Percentiles rank a stretch among this genome's conserved stretches.
Conservation (phyloP, 2,113 vertebrate genomes). For the Eleginops maclovinus region DNA sequence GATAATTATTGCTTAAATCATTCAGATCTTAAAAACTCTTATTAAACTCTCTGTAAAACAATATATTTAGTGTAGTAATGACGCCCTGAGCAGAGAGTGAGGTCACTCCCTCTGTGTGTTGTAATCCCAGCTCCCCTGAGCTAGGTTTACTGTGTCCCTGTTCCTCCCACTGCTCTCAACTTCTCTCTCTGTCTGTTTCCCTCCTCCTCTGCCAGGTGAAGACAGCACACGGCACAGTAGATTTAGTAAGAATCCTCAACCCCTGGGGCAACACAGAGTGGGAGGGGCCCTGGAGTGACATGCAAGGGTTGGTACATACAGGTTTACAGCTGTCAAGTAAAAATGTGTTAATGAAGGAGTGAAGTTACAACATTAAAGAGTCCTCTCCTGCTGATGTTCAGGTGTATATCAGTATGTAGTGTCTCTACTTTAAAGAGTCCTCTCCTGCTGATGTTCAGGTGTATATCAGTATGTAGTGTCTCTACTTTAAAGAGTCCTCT, state of each 20-base stretch:
- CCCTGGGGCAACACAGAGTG: constrained; percentile 86
- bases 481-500: too few relatives aligned
- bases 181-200: not conserved
- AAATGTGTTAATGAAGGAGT: not conserved
- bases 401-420: too few relatives aligned
- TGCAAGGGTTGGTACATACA: constrained; percentile 44
- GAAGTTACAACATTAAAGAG: not conserved
- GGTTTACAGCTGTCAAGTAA: not conserved
- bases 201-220: constrained; percentile 66
- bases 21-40: not conserved
- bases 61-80: too few relatives aligned
- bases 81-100: too few relatives aligned
- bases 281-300: constrained; percentile 84
- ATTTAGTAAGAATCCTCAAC: constrained; percentile 82
- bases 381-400: too few relatives aligned
- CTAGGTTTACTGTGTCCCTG: not conserved
- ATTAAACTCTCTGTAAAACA: not conserved
- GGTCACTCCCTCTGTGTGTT: too few relatives aligned
- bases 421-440: too few relatives aligned
- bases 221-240: constrained; percentile 31
- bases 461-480: too few relatives aligned
- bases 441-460: too few relatives aligned
- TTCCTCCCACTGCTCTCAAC: not conserved
- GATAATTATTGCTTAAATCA: not conserved
- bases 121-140: too few relatives aligned